Evolutionary conservation across 1,140 invertebrate species (phyloP), one percentile per base, ranked within the genome.

Genomic region (Diprion similis): DNA sequence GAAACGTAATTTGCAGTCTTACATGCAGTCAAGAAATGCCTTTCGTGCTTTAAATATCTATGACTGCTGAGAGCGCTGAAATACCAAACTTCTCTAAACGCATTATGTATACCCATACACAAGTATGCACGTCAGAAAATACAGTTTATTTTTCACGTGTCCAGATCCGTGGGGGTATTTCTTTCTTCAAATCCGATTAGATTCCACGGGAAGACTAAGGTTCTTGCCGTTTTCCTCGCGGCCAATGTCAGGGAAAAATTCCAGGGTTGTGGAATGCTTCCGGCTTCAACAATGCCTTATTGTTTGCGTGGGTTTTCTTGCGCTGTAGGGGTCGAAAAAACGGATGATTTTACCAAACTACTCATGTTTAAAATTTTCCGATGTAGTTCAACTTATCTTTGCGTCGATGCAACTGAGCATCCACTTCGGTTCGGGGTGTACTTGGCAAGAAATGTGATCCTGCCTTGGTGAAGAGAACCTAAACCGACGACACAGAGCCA

Each of bases 361-460:
- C 51, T 64, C 7, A 7, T 68, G 8, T 15, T 15, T 64, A 19
- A 6, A 11, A 11, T 68, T 45, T 45, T n/a, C 66, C 11, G 66
- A 13, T 11, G 73, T 77, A 76, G 74, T 68, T 74, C 76, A 68
- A 74, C 67, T 77, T 77, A 77, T 77, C 75, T 74, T 67, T 47
- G 47, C 65, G 45, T 64, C 75, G 73, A 71, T 77, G 76, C 77
- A 74, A 72, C 51, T 45, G 70, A 68, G 65, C 71, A 59, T 8
- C 45, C 72, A 68, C 46, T 17, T 46, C 19, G n/a, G 19, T 11
- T 13, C 69, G 37, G 51, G 69, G 37, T 59, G 70, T 78, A 77
- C 71, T 59, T 59, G 11, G 51, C 51, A 8, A 59, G 51, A 59
- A 59, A 15, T 8, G 51, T 13, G 51, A 59, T 59, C n/a, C 51